These are phyloP conservation scores for Crocidura indochinensis DNA, from an alignment of 2,797 vertebrate species.

Conservation along the genomic window DNA sequence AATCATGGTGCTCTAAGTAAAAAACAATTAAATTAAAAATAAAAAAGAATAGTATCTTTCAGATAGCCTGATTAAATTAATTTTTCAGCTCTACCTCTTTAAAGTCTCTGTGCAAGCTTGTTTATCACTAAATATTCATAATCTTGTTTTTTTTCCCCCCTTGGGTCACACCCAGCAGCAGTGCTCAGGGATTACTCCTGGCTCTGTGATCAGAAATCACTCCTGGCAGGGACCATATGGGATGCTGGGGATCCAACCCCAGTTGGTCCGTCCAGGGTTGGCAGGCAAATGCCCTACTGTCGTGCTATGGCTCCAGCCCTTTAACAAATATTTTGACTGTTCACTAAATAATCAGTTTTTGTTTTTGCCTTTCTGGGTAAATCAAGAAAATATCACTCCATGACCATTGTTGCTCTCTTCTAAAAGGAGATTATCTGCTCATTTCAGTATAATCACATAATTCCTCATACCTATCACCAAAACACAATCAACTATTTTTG, in stretches of 20 bases:
- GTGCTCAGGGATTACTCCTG: too few relatives aligned
- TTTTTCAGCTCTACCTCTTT: not conserved
- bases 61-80: conserved; percentile 16
- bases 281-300: too few relatives aligned
- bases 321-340: not conserved
- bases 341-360: conserved; percentile 32
- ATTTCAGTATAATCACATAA: conserved; percentile 63
- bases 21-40: too few relatives aligned
- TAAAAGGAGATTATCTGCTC: conserved; percentile 13
- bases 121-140: conserved; percentile 57
- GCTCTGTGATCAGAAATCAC: too few relatives aligned
- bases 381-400: conserved; percentile 7
- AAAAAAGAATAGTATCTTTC: not conserved
- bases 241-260: too few relatives aligned
- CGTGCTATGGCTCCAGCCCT: too few relatives aligned
- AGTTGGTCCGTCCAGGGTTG: too few relatives aligned
- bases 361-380: too few relatives aligned
- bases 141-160: not conserved
- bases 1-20: too few relatives aligned
- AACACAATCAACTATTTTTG: conserved; percentile 55
- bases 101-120: not conserved
- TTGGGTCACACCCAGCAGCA: too few relatives aligned
- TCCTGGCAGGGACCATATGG: too few relatives aligned
- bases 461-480: conserved; percentile 44
- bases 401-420: conserved; percentile 33